Base-by-base conservation (phyloP, 2,888 invertebrate species). In the Rotaria sp. region DNA sequence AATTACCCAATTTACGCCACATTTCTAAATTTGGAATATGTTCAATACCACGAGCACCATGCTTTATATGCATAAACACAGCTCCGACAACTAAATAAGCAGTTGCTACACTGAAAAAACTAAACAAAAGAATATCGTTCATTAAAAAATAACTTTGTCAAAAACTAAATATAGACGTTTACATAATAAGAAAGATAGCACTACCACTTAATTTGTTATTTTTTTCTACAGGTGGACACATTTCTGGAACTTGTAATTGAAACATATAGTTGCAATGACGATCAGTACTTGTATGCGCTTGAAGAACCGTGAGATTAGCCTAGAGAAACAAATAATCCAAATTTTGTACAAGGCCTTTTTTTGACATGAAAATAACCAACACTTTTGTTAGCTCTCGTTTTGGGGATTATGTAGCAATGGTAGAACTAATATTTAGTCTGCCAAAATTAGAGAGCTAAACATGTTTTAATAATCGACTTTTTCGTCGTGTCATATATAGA, bases 1-100 rank as follows among this genome's bases (percentile, higher is more conserved):
- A 88, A 87, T 90, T 91, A 84, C 91, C 91, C 88, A 91, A 90
- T 87, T 91, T 90, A 87, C 89, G 88, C 92, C 91, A 92, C 88
- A 91, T 90, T 30, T 88, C 88, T 86, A 89, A 90, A 87, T 92
- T 90, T 11, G 92, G 92, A 67, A 91, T 89, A 88, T 91, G 91
- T 74, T 91, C 91, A 74, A 90, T 87, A 11, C 92, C 92, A 88
- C 90, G 90, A 18, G 91, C 90, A 45, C 90, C 90, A 8, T 89
- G 88, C 8, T 90, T 89, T 88, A 91, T 89, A 85, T 91, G 88
- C 85, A 90, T 89, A 88, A 91, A 91, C 26, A 90, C 87, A 84
- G 90, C 89, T 48, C 91, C 92, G 59, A 89, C 88, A 0, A 90
- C 30, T 3, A 91, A 88, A 88, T 92, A 92, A 15, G 90, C 88